Evolutionary conservation across 2,888 invertebrate genomes (phyloP), one percentile per base, ranked within the genome.

Genomic region (Chymomyza procnemis): DNA sequence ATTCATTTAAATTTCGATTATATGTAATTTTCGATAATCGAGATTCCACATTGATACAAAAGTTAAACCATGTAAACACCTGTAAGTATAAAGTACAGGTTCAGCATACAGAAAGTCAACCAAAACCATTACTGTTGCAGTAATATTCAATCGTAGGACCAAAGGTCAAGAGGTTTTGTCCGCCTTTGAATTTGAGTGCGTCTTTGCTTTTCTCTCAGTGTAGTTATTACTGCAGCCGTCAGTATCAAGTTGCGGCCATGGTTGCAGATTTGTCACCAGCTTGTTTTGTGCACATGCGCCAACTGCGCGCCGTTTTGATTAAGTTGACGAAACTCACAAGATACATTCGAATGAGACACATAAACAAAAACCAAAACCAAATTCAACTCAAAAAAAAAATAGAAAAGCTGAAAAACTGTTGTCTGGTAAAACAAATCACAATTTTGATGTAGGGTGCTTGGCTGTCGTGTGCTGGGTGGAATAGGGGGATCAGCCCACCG

Each of bases 251-350:
- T 12, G 54, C 57, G 54, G 55, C 67, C 67, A 41, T 30, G 30
- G 34, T 6, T 56, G 69, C 75, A 80, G 83, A 81, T 81, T 81
- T 81, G 81, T 81, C 81, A 81, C 85, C 81, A 81, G 85, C 85
- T 81, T 64, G 83, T 41, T 68, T 69, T 69, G 72, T 72, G 47
- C 75, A 73, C 57, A 74, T 59, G 71, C 74, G 76, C 65, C 79
- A 78, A 78, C 69, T 71, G 81, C 77, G 60, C 78, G 75, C 69
- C 69, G 73, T 78, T 78, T 78, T 85, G 85, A 80, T 85, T 73
- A 76, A 80, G 79, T 83, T 83, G 85, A 83, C 85, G 82, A 85
- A 82, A 85, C 34, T 41, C 34, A 41, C 34, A 12, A 41, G 34
- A 12, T 41, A 41, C 34, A 41, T 75, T 63, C 69, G 80, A 81